Evolutionary conservation across 2,888 invertebrate species (phyloP).

Genomic region (Phaonia tiefii): DNA sequence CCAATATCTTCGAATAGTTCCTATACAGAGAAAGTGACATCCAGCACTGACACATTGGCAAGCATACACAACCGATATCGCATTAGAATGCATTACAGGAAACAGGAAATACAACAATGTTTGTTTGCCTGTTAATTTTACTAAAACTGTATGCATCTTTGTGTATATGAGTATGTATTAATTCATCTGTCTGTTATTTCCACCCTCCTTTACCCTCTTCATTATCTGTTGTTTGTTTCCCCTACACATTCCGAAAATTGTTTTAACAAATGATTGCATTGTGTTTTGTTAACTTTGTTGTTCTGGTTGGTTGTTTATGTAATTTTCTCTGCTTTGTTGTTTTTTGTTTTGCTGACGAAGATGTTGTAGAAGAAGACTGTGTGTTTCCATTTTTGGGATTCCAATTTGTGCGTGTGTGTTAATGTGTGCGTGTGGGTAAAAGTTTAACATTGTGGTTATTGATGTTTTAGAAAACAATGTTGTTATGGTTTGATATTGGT

Average conservation of each 20-base stretch:
- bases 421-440: background rate
- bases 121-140: constrained; percentile 41
- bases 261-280: constrained; percentile 27
- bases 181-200: constrained; percentile 44
- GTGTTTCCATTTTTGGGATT: no score
- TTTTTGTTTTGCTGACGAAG: no score
- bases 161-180: background rate
- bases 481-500: background rate
- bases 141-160: constrained; percentile 16
- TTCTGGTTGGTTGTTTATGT: constrained; percentile 11
- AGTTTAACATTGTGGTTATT: constrained; percentile 13
- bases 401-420: background rate
- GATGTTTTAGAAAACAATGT: constrained; percentile 20
- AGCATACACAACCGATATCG: constrained; percentile 1
- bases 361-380: no score
- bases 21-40: background rate
- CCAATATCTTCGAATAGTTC: background rate
- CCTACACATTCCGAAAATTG: background rate
- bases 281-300: constrained; percentile 19
- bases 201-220: no score
- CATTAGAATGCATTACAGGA: constrained; percentile 53
- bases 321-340: constrained; percentile 3
- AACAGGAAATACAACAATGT: constrained; percentile 50
- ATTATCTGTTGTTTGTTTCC: no score
- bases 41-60: background rate